Base-by-base conservation (phyloP, 2,888 invertebrate genomes). In the Ormyrus thymus region DNA sequence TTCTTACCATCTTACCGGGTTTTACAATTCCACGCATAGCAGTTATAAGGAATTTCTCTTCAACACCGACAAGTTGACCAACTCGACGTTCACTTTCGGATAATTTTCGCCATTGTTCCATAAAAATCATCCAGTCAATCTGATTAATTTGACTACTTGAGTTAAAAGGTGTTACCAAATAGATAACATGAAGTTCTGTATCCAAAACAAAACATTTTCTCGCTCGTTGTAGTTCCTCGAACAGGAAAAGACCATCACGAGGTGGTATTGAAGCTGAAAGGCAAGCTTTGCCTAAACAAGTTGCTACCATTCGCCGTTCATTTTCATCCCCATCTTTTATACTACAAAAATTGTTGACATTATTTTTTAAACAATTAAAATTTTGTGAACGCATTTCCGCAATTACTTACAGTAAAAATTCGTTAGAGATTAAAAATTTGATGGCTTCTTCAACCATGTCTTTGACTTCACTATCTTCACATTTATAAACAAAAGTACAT, bases 191-290 rank as follows among this genome's bases (percentile, higher is more conserved):
- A 3, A 99, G 92, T 86, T 99, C 99, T 74, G 96, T 97, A 88
- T 98, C 97, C 10, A 99, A 91, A 0, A 97, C 97, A 87, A 99
- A 95, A 86, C 96, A 95, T 84, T 95, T 94, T 8, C 97, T 92
- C 0, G 98, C 97, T 89, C 95, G 95, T 89, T 97, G 95, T 46
- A 99, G 90, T 90, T 99, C 99, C 81, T 94, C 93, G 87, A 98
- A 97, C 59, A 99, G 92, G 15, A 95, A 93, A 8, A 98, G 91
- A 0, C 97, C 98, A 89, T 99, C 98, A 87, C 96, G 95, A 0
- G 99, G 98, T n/a, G 97, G 95, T 90, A 99, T 93, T 0, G 98
- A 96, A 0, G 98, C 97, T 29, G 97, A 93, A 43, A 99, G 92
- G 87, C 98, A 97, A 15, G 99, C 99, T 87, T 95, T 94, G 0